Evolutionary conservation across 2,113 vertebrate genomes (phyloP).

Genomic region (Nipponia nippon): DNA sequence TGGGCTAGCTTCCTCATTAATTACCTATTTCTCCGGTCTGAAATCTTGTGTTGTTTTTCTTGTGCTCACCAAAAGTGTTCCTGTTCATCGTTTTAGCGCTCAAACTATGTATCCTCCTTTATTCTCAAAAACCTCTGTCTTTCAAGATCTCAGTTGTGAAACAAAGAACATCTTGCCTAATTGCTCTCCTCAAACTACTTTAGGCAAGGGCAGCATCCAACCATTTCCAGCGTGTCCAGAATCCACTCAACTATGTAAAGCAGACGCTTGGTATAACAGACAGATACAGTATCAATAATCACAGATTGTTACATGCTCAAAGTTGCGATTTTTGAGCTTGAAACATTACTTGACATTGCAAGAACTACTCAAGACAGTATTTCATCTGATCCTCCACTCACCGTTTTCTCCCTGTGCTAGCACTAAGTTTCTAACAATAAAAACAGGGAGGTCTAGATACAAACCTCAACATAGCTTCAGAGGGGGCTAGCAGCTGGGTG

Average conservation of each 20-base stretch:
- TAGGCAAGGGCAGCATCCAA: neutral
- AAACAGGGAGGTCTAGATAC: neutral
- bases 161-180: neutral
- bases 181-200: neutral
- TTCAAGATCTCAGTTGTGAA: neutral
- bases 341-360: neutral
- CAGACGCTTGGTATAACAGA: neutral
- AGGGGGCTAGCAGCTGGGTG: neutral
- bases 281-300: neutral
- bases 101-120: neutral
- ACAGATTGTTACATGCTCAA: neutral
- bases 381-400: neutral
- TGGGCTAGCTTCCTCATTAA: neutral
- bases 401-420: neutral
- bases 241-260: neutral
- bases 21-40: neutral
- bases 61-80: neutral
- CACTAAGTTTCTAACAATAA: neutral
- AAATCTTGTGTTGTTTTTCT: neutral
- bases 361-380: neutral
- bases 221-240: neutral
- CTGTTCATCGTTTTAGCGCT: neutral
- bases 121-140: neutral
- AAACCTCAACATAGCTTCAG: accelerated
- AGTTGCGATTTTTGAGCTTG: neutral